phyloP scores from a whole-genome alignment of 2,113 vertebrate species.

The Syrrhaptes paradoxus region DNA sequence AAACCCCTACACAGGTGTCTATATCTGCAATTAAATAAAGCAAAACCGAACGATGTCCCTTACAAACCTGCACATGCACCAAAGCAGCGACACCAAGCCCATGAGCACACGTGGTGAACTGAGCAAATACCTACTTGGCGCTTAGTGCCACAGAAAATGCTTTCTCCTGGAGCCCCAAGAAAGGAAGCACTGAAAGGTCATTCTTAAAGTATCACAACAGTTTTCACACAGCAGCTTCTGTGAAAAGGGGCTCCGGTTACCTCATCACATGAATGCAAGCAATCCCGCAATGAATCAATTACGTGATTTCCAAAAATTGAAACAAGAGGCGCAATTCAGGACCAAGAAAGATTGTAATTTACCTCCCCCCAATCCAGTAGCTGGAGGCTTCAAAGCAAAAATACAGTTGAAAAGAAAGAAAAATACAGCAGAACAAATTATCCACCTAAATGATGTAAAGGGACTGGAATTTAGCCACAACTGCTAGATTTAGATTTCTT shows the following conservation, averaged over 20 bases:
- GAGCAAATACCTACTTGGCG: not conserved
- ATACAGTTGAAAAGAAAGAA: slow-evolving; percentile 47
- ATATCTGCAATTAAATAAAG: not conserved
- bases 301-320: slow-evolving; percentile 21
- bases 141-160: not conserved
- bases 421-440: slow-evolving; percentile 55
- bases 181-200: slow-evolving; percentile 30
- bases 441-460: slow-evolving; percentile 55
- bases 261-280: not conserved
- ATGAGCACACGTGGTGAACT: rapidly evolving
- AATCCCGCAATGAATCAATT: not conserved
- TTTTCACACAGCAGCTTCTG: slow-evolving; percentile 40
- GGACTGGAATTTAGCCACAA: slow-evolving; percentile 44
- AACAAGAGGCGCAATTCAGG: slow-evolving; percentile 39
- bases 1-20: not conserved
- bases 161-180: not conserved
- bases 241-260: not conserved
- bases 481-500: not conserved
- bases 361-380: slow-evolving; percentile 49
- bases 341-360: slow-evolving; percentile 13
- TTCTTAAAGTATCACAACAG: slow-evolving; percentile 1
- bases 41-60: not conserved
- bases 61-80: not conserved
- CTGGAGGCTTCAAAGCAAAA: slow-evolving; percentile 57
- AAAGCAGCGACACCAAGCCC: not conserved